These are phyloP conservation scores for Microctenopoma lineatum DNA, from an alignment of 2,797 vertebrate genomes.

Conservation along the genomic window DNA sequence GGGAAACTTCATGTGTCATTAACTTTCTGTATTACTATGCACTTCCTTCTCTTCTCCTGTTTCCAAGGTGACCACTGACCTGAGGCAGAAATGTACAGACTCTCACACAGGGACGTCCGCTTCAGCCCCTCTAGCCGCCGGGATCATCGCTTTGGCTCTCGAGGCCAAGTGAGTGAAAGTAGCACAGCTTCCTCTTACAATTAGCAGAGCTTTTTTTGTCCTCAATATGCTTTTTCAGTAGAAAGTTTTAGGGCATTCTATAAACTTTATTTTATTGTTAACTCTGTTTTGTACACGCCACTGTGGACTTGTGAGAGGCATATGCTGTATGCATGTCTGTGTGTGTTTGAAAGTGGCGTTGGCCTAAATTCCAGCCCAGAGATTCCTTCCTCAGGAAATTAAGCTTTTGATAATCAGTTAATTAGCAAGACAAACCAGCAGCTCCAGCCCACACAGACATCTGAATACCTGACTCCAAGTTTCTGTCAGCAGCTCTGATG, in stretches of 20 bases:
- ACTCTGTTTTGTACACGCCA: neutral
- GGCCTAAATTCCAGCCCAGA: slow-evolving; percentile 59
- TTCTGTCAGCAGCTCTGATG: slow-evolving; percentile 45
- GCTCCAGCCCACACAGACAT: slow-evolving; percentile 55
- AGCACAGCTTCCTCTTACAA: neutral
- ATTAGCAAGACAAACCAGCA: slow-evolving; percentile 71
- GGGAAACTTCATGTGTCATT: slow-evolving; percentile 37
- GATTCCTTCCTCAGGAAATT: slow-evolving; percentile 57
- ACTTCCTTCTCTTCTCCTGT: slow-evolving; percentile 18
- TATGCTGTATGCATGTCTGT: neutral
- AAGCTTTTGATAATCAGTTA: slow-evolving; percentile 72
- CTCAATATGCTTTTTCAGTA: neutral
- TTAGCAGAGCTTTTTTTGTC: neutral
- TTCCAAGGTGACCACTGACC: slow-evolving; percentile 94
- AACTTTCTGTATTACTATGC: slow-evolving; percentile 24
- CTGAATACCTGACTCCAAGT: slow-evolving; percentile 54
- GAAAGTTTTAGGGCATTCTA: neutral
- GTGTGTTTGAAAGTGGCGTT: neutral
- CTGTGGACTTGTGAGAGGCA: slow-evolving; percentile 1
- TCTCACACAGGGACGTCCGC: slow-evolving; percentile 97
- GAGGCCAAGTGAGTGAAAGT: slow-evolving; percentile 84
- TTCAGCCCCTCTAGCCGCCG: slow-evolving; percentile 93
- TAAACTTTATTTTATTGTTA: neutral
- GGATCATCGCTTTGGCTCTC: slow-evolving; percentile 95
- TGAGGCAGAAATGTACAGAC: slow-evolving; percentile 95